These are phyloP conservation scores for Orthochromis indermauri DNA, from an alignment of 2,113 vertebrate species.

Conservation along the genomic window DNA sequence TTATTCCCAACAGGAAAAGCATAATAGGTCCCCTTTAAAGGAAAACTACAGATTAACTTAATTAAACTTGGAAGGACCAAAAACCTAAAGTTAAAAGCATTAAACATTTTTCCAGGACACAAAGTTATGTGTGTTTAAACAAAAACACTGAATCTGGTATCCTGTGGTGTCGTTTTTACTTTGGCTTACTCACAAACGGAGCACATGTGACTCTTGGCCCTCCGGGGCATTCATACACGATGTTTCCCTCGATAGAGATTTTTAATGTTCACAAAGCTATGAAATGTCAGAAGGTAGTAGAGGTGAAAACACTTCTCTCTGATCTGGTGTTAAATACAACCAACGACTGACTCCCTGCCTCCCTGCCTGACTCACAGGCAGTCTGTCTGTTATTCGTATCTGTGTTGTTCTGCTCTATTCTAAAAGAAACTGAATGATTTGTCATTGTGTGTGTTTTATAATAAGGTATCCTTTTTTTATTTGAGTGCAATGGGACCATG, in stretches of 20 bases:
- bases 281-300: neutral
- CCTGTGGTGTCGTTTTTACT: constrained; percentile 72
- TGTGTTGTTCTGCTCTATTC: constrained; percentile 80
- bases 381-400: constrained; percentile 77
- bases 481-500: constrained; percentile 75
- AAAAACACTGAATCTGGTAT: constrained; percentile 70
- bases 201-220: constrained; percentile 1
- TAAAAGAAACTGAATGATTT: constrained; percentile 80
- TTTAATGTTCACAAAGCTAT: constrained; percentile 36
- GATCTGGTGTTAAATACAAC: constrained; percentile 20
- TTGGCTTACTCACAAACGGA: neutral
- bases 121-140: neutral
- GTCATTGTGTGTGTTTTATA: constrained; percentile 76
- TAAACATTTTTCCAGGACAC: constrained; percentile 15
- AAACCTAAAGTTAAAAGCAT: neutral
- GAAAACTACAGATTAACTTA: neutral
- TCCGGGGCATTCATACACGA: neutral
- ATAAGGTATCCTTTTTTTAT: constrained; percentile 51
- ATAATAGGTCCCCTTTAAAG: neutral
- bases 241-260: neutral
- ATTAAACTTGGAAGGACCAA: constrained; percentile 14
- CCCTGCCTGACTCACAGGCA: constrained; percentile 26
- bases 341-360: constrained; percentile 55
- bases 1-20: neutral
- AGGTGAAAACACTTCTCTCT: neutral